These are phyloP conservation scores for Nasonia oneida DNA, from an alignment of 2,888 invertebrate species.

Conservation along the genomic window DNA sequence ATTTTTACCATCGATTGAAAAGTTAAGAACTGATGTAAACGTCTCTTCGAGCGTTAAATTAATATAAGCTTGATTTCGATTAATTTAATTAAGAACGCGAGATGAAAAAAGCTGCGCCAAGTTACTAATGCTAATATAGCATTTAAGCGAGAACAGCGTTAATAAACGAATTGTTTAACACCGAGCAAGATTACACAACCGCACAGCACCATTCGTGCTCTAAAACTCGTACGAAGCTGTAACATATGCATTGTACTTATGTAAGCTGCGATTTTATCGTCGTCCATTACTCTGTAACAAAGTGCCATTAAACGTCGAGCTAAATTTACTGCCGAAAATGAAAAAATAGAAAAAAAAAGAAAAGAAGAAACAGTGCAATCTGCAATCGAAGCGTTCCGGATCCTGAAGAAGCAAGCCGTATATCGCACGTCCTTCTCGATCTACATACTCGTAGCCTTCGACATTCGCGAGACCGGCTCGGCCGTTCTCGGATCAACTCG, in stretches of 20 bases:
- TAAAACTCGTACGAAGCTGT: not conserved
- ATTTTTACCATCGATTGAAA: not conserved
- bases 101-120: not conserved
- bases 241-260: conserved; percentile 8
- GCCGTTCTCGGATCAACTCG: conserved; percentile 38
- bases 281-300: not conserved
- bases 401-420: not conserved
- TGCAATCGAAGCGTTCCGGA: not conserved
- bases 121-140: not conserved
- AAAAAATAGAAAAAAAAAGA: not conserved
- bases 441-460: conserved; percentile 9
- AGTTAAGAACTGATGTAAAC: not conserved
- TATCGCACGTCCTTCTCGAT: conserved; percentile 4
- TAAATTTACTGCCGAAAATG: not conserved
- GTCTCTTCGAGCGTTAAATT: not conserved
- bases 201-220: not conserved
- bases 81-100: not conserved
- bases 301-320: not conserved
- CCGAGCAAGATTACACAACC: not conserved
- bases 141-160: not conserved
- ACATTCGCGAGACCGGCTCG: conserved; percentile 1
- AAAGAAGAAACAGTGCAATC: not conserved
- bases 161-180: not conserved
- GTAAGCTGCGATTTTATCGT: conserved; percentile 1
- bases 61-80: too few relatives aligned